A percentile compares a stretch with the other conserved stretches of the same genome.
Evolutionary conservation across 1,140 invertebrate genomes (phyloP).

Genomic region (Cyclargus thomasi): DNA sequence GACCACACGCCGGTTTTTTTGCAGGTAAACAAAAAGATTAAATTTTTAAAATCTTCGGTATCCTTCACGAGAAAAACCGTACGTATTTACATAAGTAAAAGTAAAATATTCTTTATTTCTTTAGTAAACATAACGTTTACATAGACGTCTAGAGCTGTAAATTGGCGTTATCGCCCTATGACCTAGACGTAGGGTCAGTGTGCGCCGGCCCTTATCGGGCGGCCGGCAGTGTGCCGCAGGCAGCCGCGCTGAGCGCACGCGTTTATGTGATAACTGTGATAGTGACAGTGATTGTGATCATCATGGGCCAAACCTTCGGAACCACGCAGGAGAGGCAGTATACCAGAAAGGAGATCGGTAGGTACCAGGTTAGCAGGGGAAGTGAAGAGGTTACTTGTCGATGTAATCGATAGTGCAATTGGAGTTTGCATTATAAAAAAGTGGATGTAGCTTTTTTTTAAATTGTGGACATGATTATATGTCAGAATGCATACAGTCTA

Average conservation of each 20-base stretch:
- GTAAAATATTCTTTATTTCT: no score
- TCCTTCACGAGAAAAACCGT: no score
- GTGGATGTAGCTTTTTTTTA: no score
- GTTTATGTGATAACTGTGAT: constrained; percentile 26
- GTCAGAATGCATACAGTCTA: no score
- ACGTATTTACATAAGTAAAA: no score
- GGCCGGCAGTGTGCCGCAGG: constrained; percentile 23
- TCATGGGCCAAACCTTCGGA: constrained; percentile 63
- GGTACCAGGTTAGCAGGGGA: constrained; percentile 9
- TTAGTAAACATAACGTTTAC: no score
- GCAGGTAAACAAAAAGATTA: no score
- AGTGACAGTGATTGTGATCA: constrained; percentile 30
- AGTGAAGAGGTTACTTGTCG: neutral
- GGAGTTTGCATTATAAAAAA: constrained; percentile 5
- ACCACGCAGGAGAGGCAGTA: constrained; percentile 59
- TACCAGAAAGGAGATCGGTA: constrained; percentile 61
- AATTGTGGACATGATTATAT: no score
- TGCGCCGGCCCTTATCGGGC: neutral
- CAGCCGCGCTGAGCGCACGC: constrained; percentile 35
- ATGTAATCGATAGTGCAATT: constrained; percentile 19
- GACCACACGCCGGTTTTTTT: no score
- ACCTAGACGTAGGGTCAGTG: constrained; percentile 13
- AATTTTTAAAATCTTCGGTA: no score
- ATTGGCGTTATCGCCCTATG: constrained; percentile 1
- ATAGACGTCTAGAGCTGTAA: neutral